Evolutionary conservation across 2,888 invertebrate genomes (phyloP), one percentile per base, ranked within the genome.

Genomic region (Cyaniris semiargus): DNA sequence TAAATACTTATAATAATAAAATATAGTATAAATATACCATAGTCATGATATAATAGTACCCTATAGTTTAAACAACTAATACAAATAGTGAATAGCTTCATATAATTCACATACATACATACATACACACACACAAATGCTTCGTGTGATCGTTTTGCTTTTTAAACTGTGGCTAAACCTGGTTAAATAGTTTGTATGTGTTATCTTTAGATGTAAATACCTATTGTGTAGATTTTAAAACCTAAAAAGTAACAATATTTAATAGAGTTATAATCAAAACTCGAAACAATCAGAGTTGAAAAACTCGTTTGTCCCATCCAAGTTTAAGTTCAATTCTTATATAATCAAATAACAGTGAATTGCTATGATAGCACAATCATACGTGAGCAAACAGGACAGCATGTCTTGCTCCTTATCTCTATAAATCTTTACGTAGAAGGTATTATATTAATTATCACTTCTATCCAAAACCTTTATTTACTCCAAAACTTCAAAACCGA

Each of bases 91-190:
- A 27, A 31, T 66, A 66, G 66, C 31, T 66, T 66, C 66, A 66
- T 66, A 31, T 2, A 15, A 15, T 66, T 66, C 66, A 66, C 66
- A 66, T 15, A 66, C 27, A 66, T 27, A 58, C 21, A 66, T 44
- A 44, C 27, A 66, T 5, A 66, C 13, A 66, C 27, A 66, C 27
- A 31, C 66, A 66, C 66, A 66, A 31, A 66, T 15, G 66, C 66
- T 66, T 66, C 66, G 31, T 66, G 66, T 66, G 66, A 31, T 66
- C 27, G 66, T 66, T 66, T 66, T 66, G 66, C 66, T 66, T 66
- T 66, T 66, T 15, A 23, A 66, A 66, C 66, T 31, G 27, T 27
- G 66, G 66, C 66, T 66, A 66, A 66, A 15, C 66, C 27, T 27
- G 31, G 66, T 1, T 13, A 18, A 66, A 31, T 66, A 66, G 66